These are phyloP conservation scores for Tetragnatha montana DNA, from an alignment of 2,888 invertebrate species.

Conservation along the genomic window DNA sequence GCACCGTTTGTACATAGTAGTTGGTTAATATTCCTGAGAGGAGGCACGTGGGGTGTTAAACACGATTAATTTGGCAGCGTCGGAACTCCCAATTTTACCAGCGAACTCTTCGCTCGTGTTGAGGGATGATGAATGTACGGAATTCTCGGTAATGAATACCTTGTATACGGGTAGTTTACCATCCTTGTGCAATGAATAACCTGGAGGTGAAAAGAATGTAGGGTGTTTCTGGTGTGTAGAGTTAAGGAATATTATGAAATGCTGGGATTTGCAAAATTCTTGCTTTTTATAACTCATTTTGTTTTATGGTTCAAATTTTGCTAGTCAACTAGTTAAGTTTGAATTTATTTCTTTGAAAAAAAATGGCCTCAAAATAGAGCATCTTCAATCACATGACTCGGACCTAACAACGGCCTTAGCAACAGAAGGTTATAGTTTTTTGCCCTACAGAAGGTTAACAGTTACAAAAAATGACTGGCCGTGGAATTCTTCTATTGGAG, in stretches of 20 bases:
- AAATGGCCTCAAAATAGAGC: too few relatives aligned
- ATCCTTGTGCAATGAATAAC: neutral
- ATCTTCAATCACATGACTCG: too few relatives aligned
- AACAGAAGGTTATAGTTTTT: too few relatives aligned
- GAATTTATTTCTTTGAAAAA: too few relatives aligned
- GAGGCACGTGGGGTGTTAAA: conserved; percentile 18
- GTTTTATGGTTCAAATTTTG: too few relatives aligned
- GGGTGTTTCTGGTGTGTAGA: neutral
- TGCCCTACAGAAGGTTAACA: too few relatives aligned
- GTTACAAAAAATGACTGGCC: too few relatives aligned
- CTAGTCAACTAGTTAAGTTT: too few relatives aligned
- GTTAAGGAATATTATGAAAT: neutral
- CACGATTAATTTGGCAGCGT: conserved; percentile 9
- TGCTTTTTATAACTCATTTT: too few relatives aligned
- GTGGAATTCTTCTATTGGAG: too few relatives aligned
- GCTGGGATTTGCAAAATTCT: too few relatives aligned
- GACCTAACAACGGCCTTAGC: too few relatives aligned
- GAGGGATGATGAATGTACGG: neutral
- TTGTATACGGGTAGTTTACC: neutral
- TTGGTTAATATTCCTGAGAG: conserved; percentile 42
- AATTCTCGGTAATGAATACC: neutral
- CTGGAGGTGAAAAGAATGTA: neutral
- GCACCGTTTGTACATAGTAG: neutral
- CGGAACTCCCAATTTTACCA: neutral
- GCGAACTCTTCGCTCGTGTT: neutral